A percentile compares a stretch with the other conserved stretches of the same genome.
These are phyloP conservation scores for Chloroceryle amazona DNA, from an alignment of 2,797 vertebrate genomes.

Conservation along the genomic window DNA sequence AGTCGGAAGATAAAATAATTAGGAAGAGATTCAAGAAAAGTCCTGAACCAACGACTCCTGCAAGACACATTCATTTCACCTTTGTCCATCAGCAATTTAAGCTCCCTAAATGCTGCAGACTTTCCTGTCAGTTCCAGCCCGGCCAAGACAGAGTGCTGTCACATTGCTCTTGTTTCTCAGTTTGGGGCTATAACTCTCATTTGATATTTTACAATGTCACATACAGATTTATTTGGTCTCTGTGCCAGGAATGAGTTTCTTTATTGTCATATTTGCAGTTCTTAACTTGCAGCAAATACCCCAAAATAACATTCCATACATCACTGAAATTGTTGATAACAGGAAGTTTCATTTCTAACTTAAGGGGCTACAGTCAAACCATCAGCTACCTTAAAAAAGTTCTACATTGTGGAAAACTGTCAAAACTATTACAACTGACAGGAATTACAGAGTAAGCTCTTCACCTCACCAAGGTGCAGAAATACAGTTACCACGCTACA, in stretches of 20 bases:
- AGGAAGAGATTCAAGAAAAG: not conserved
- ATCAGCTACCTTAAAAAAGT: not conserved
- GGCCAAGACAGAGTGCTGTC: not conserved
- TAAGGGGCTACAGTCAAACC: not conserved
- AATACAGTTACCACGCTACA: not conserved
- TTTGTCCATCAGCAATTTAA: slow-evolving; percentile 1
- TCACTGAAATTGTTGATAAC: not conserved
- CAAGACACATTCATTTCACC: not conserved
- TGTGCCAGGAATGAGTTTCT: not conserved
- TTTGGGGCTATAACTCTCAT: not conserved
- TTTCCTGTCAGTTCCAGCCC: not conserved
- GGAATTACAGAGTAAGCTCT: not conserved
- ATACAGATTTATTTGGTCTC: not conserved
- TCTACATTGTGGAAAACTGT: not conserved
- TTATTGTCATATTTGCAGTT: not conserved
- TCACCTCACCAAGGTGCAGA: not conserved
- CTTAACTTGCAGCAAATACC: not conserved
- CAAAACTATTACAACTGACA: not conserved
- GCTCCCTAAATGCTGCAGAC: not conserved
- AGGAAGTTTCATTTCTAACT: not conserved
- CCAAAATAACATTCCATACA: not conserved
- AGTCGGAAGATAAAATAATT: not conserved
- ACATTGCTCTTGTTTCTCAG: not conserved
- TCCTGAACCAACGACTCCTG: not conserved
- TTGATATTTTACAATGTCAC: not conserved